These are phyloP conservation scores for Meta bourneti DNA, from an alignment of 2,888 invertebrate genomes.

Conservation along the genomic window DNA sequence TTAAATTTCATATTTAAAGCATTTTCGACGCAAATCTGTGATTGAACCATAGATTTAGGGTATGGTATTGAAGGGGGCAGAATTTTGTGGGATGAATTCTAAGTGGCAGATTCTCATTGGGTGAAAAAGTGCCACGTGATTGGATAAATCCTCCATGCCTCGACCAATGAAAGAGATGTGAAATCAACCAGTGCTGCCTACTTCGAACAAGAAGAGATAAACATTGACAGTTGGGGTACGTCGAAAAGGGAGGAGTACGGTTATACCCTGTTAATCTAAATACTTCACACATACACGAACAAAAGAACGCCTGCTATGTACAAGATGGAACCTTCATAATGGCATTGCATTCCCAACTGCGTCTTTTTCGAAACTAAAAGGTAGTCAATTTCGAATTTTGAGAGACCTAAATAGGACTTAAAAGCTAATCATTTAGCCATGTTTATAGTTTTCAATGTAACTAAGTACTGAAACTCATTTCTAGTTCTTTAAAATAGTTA, in stretches of 20 bases:
- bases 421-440: neutral
- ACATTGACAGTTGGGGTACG: conserved; percentile 49
- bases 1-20: too few relatives aligned
- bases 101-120: neutral
- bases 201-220: conserved; percentile 51
- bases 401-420: neutral
- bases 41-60: too few relatives aligned
- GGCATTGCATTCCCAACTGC: neutral
- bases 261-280: conserved; percentile 67
- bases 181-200: conserved; percentile 58
- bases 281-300: conserved; percentile 62
- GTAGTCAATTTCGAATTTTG: neutral
- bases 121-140: neutral
- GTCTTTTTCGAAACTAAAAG: neutral
- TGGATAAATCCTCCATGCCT: conserved; percentile 63
- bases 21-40: too few relatives aligned
- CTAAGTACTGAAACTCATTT: neutral
- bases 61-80: too few relatives aligned
- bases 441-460: neutral
- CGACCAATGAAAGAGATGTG: conserved; percentile 61
- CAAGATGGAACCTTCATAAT: conserved; percentile 26
- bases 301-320: conserved; percentile 67
- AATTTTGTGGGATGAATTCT: neutral
- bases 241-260: conserved; percentile 27
- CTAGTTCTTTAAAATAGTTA: neutral